Conservation (phyloP, 2,797 vertebrate genomes). For the Chelmon rostratus region DNA sequence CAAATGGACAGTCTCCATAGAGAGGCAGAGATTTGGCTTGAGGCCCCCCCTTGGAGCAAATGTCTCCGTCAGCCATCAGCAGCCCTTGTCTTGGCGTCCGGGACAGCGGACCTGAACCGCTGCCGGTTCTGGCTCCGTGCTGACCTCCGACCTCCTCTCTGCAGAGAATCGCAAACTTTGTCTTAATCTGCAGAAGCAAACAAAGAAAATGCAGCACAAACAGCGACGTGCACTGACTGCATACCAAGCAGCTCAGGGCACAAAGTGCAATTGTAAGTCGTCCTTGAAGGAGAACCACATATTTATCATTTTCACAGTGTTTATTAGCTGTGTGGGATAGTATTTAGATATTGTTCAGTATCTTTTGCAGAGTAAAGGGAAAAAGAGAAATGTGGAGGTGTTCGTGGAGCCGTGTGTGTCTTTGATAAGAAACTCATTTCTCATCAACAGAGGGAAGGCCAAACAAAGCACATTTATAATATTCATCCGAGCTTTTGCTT, state of each 20-base stretch:
- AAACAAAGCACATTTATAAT: slow-evolving; percentile 19
- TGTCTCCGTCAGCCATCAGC: slow-evolving; percentile 1
- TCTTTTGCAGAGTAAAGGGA: slow-evolving; percentile 25
- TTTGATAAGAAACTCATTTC: slow-evolving; percentile 25
- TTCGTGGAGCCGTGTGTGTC: slow-evolving; percentile 1
- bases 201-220: slow-evolving; percentile 22
- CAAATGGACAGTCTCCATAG: too few relatives aligned
- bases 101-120: neutral
- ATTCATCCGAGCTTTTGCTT: slow-evolving; percentile 9
- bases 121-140: neutral
- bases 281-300: slow-evolving; percentile 66
- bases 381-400: slow-evolving; percentile 11
- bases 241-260: slow-evolving; percentile 50
- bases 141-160: slow-evolving; percentile 44
- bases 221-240: neutral
- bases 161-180: slow-evolving; percentile 28
- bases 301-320: slow-evolving; percentile 62
- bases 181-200: slow-evolving; percentile 46
- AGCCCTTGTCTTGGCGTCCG: neutral
- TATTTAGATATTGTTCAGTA: slow-evolving; percentile 36
- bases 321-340: slow-evolving; percentile 30
- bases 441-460: slow-evolving; percentile 22
- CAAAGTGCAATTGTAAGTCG: slow-evolving; percentile 35
- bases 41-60: neutral
- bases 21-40: neutral